Base-by-base conservation (phyloP, 2,113 vertebrate species). In the Polypterus bichir region DNA sequence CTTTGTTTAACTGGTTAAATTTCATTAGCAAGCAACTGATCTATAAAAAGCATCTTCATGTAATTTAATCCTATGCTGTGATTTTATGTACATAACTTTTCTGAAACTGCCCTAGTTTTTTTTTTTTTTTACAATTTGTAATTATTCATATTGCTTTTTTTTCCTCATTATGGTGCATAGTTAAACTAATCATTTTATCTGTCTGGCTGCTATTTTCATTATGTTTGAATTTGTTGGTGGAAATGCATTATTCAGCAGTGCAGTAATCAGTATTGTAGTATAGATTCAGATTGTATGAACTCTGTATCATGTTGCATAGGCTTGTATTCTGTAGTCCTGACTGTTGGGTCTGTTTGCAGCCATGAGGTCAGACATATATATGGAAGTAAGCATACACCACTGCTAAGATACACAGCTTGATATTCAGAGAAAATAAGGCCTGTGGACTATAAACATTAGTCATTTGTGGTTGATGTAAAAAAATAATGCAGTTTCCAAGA, bases 371-470 rank as follows among this genome's bases (percentile, higher is more conserved):
- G 3, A 3, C 4, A 10, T 8, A 52, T 52, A 10, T 52, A 8
- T 52, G 10, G 7, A 52, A 52, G 51, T 66, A 73, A 71, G 61
- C 73, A 66, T 77, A 74, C 64, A 64, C 66, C 72, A 64, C 62
- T 67, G 74, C 67, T 79, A 74, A 74, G 71, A 78, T 71, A 78
- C 56, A 53, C 63, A 69, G 64, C 65, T 65, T 68, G 61, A 74
- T 65, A 62, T 57, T 62, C 61, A 59, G 48, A 66, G 64, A 67
- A 66, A 60, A 60, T 44, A 51, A 60, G 71, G 73, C 74, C 68
- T 73, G 65, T 56, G 53, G 59, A 66, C 27, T 27, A 27, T 27
- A 27, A 27, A 27, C 27, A 27, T 27, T 27, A 27, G 27, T 27
- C 27, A 27, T 27, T 27, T 27, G 27, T 27, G 27, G 27, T 27